phyloP scores from a whole-genome alignment of 2,888 invertebrate species.

The Eupithecia exiguata region DNA sequence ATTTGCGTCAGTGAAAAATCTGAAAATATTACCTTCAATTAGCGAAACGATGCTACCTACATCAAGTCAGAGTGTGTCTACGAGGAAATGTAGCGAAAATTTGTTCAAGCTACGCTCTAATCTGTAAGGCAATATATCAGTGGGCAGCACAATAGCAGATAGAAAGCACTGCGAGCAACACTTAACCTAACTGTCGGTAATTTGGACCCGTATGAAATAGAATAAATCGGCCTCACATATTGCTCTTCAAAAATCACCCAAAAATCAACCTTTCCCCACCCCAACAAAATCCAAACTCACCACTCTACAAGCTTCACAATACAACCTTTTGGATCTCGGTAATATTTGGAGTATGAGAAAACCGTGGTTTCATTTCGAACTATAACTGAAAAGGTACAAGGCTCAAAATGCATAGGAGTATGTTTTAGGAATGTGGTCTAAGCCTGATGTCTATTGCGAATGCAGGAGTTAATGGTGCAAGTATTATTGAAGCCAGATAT shows the following conservation, averaged over 20 bases:
- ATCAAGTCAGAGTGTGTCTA: slow-evolving; percentile 18
- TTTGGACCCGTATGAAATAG: slow-evolving; percentile 72
- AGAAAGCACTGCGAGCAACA: slow-evolving; percentile 73
- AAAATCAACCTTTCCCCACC: slow-evolving; percentile 32
- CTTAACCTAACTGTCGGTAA: slow-evolving; percentile 78
- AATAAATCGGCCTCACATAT: slow-evolving; percentile 65
- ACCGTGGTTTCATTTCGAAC: slow-evolving; percentile 41
- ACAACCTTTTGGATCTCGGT: slow-evolving; percentile 20
- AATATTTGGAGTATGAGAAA: slow-evolving; percentile 30
- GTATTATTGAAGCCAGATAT: slow-evolving; percentile 79
- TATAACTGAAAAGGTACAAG: slow-evolving; percentile 48
- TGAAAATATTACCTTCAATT: neutral
- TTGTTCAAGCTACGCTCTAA: slow-evolving; percentile 55
- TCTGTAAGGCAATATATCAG: slow-evolving; percentile 68
- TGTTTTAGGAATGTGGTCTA: slow-evolving; percentile 52
- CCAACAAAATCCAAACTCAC: slow-evolving; percentile 32
- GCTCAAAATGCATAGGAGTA: slow-evolving; percentile 48
- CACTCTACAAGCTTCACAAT: slow-evolving; percentile 10
- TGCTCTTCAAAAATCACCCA: slow-evolving; percentile 26
- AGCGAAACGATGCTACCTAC: neutral
- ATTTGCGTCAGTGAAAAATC: too few relatives aligned
- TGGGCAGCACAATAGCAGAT: slow-evolving; percentile 65
- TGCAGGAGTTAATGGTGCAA: slow-evolving; percentile 75
- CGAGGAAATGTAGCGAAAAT: slow-evolving; percentile 37
- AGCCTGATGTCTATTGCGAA: slow-evolving; percentile 65